Percentiles rank a stretch among this genome's conserved stretches.
These are phyloP conservation scores for Drosophila willistoni DNA, from an alignment of 1,140 invertebrate genomes.

Conservation along the genomic window DNA sequence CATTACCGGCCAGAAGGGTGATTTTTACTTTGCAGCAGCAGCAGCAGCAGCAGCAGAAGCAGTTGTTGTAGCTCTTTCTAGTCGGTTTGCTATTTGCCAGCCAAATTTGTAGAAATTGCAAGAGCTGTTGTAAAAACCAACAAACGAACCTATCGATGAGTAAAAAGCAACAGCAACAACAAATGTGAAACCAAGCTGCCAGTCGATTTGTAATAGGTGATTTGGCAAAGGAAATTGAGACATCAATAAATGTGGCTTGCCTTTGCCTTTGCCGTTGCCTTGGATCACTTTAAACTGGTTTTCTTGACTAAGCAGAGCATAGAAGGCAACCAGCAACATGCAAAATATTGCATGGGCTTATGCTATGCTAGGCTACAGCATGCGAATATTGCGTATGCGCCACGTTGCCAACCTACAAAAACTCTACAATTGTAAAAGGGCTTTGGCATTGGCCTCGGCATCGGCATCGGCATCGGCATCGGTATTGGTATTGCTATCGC, in stretches of 20 bases:
- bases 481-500: slow-evolving; percentile 26
- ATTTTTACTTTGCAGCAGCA: slow-evolving; percentile 70
- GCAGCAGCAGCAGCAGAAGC: slow-evolving; percentile 21
- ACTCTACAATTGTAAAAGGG: neutral
- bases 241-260: slow-evolving; percentile 79
- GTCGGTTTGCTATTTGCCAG: slow-evolving; percentile 72
- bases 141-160: slow-evolving; percentile 55
- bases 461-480: slow-evolving; percentile 12
- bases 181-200: slow-evolving; percentile 31
- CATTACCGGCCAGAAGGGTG: slow-evolving; percentile 78
- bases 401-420: slow-evolving; percentile 27
- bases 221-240: slow-evolving; percentile 80
- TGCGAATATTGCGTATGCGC: slow-evolving; percentile 62
- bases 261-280: slow-evolving; percentile 36
- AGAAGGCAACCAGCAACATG: slow-evolving; percentile 24
- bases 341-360: slow-evolving; percentile 35
- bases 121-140: slow-evolving; percentile 71
- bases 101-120: slow-evolving; percentile 80
- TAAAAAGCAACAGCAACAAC: slow-evolving; percentile 27
- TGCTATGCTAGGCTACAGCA: neutral
- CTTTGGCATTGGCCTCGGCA: neutral
- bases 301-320: neutral
- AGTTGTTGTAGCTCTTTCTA: slow-evolving; percentile 40
- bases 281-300: slow-evolving; percentile 41
- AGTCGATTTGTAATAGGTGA: slow-evolving; percentile 81